phyloP scores from a whole-genome alignment of 2,113 vertebrate species.

The Chauna torquata region DNA sequence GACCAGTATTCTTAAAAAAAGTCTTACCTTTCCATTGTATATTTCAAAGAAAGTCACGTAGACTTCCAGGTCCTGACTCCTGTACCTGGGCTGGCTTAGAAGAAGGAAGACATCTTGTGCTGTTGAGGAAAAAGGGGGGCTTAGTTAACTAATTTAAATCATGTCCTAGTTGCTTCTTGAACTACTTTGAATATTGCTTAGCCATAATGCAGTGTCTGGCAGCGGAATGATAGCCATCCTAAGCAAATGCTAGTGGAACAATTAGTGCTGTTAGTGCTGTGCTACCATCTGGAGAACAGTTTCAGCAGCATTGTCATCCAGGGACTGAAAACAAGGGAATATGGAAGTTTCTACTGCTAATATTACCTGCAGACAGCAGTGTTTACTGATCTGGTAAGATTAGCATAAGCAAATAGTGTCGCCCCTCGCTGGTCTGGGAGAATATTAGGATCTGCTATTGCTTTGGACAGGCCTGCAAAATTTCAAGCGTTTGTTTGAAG shows the following conservation, averaged over 20 bases:
- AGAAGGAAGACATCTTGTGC: conserved; percentile 92
- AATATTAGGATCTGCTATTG: neutral
- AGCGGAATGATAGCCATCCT: neutral
- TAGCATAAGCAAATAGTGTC: neutral
- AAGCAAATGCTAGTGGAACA: neutral
- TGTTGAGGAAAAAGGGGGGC: conserved; percentile 48
- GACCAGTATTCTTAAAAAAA: neutral
- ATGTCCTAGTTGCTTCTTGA: neutral
- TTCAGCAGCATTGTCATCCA: neutral
- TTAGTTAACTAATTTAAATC: neutral
- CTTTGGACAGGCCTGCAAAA: neutral
- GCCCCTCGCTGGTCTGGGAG: no score
- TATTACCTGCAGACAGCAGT: neutral
- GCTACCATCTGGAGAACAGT: neutral
- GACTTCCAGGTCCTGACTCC: conserved; percentile 78
- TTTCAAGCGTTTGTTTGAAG: neutral
- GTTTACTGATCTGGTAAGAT: neutral
- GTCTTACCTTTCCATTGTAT: conserved; percentile 94
- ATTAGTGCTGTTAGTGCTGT: neutral
- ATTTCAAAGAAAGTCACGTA: conserved; percentile 97
- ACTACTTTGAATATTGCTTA: neutral
- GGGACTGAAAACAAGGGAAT: neutral
- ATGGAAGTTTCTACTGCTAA: neutral
- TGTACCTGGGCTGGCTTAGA: conserved; percentile 82
- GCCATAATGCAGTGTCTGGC: neutral